These are phyloP conservation scores for Liparis tanakae DNA, from an alignment of 2,797 vertebrate species.

Conservation along the genomic window DNA sequence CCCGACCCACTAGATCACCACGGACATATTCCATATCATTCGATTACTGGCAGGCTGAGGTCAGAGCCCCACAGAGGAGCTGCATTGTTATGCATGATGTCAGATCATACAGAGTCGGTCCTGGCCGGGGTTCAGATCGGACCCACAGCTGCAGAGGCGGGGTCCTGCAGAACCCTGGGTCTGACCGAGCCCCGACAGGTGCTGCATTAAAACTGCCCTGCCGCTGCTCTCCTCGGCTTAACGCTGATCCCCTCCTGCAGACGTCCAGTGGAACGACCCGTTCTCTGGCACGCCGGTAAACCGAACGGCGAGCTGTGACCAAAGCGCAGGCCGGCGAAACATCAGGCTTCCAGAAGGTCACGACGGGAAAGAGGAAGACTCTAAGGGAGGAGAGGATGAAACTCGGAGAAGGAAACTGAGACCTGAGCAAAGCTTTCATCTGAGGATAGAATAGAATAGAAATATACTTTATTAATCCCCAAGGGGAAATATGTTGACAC, in stretches of 20 bases:
- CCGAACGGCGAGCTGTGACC: slow-evolving; percentile 59
- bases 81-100: slow-evolving; percentile 68
- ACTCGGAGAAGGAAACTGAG: slow-evolving; percentile 13
- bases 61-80: slow-evolving; percentile 62
- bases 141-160: slow-evolving; percentile 75
- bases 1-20: slow-evolving; percentile 62
- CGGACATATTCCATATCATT: slow-evolving; percentile 73
- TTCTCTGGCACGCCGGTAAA: slow-evolving; percentile 67
- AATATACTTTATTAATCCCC: no score
- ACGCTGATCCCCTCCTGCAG: slow-evolving; percentile 72
- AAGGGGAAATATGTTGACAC: no score
- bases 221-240: slow-evolving; percentile 73
- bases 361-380: slow-evolving; percentile 21
- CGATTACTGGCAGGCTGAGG: slow-evolving; percentile 72
- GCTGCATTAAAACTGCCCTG: slow-evolving; percentile 70
- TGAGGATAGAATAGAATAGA: no score
- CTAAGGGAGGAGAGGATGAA: slow-evolving; percentile 1
- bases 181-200: slow-evolving; percentile 80
- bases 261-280: slow-evolving; percentile 58
- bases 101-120: slow-evolving; percentile 60
- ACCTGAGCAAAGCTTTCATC: slow-evolving; percentile 16
- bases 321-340: slow-evolving; percentile 46
- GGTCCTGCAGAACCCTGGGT: slow-evolving; percentile 61
- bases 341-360: slow-evolving; percentile 37
- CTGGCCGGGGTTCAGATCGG: slow-evolving; percentile 62